These are phyloP conservation scores for Melanerpes formicivorus DNA, from an alignment of 2,113 vertebrate species.

Conservation along the genomic window DNA sequence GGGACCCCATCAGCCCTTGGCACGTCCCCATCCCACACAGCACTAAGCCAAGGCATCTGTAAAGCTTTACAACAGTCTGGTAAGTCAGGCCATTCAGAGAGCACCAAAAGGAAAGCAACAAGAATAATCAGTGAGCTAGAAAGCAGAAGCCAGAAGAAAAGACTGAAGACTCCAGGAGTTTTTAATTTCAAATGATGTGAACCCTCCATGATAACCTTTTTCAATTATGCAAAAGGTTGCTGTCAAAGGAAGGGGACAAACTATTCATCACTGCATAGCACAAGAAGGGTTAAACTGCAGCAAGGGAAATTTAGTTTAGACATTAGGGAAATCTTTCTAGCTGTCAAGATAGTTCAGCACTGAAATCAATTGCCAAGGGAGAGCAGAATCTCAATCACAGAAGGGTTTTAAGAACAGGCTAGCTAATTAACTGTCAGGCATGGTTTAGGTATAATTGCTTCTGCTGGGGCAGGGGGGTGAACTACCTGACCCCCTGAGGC, in stretches of 20 bases:
- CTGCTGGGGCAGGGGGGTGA: background rate
- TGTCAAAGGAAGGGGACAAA: background rate
- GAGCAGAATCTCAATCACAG: background rate
- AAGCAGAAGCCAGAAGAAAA: background rate
- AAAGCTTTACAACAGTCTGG: background rate
- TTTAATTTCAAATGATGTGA: background rate
- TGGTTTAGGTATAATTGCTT: background rate
- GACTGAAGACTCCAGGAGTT: background rate
- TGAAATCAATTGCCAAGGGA: conserved; percentile 9
- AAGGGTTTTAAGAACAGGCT: background rate
- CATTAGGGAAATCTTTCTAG: background rate
- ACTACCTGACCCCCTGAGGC: background rate
- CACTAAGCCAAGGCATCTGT: background rate
- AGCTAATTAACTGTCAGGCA: conserved; percentile 22
- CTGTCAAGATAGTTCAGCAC: background rate
- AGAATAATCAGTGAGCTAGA: background rate
- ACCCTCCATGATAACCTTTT: background rate
- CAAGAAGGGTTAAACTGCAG: conserved; percentile 24
- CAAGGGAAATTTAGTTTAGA: background rate
- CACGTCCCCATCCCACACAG: background rate
- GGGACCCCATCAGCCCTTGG: accelerated
- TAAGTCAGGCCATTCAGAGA: background rate
- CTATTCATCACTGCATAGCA: background rate
- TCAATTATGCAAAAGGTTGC: background rate
- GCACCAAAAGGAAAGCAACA: background rate